Base-by-base conservation (phyloP, 2,888 invertebrate genomes). In the Lasiommata megera region DNA sequence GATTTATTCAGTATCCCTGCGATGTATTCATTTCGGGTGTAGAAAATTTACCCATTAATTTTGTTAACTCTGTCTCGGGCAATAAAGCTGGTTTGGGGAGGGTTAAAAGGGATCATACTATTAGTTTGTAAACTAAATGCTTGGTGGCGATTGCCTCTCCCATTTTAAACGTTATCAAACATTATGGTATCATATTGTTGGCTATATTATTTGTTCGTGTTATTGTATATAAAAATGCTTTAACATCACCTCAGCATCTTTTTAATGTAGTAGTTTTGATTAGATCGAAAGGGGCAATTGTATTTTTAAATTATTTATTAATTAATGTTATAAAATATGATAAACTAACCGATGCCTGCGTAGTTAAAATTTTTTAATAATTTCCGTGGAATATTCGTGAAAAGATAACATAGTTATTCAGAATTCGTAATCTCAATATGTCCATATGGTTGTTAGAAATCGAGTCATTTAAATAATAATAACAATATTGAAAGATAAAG, bases 41-140 rank as follows among this genome's bases (percentile, higher is more conserved):
- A 89, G 89, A 90, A 88, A 88, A 89, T 89, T 89, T 82, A 88
- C 86, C 88, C 88, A 90, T 90, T 89, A 88, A 90, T 90, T 89
- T 87, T 88, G 89, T 90, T 89, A 89, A 83, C 85, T 85, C 78
- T 79, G 83, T 80, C 74, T 79, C 79, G 84, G 82, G 78, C 79
- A 80, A 88, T 88, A 87, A 86, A 88, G 72, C 81, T 74, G 71
- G 77, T 69, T 71, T 74, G 77, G 84, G 85, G 79, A 74, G 69
- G 76, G 72, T 74, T 71, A 76, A 46, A 73, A 74, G 77, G 78
- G 79, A 79, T 80, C 74, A 70, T 64, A 71, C 65, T 71, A 72
- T 62, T 78, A 80, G 77, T 82, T 79, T 77, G 77, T 81, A 77
- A 81, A 58, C 58, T 61, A 56, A 52, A 57, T 57, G 54, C 73